Conservation (phyloP, 2,113 vertebrate species). For the Strix uralensis region DNA sequence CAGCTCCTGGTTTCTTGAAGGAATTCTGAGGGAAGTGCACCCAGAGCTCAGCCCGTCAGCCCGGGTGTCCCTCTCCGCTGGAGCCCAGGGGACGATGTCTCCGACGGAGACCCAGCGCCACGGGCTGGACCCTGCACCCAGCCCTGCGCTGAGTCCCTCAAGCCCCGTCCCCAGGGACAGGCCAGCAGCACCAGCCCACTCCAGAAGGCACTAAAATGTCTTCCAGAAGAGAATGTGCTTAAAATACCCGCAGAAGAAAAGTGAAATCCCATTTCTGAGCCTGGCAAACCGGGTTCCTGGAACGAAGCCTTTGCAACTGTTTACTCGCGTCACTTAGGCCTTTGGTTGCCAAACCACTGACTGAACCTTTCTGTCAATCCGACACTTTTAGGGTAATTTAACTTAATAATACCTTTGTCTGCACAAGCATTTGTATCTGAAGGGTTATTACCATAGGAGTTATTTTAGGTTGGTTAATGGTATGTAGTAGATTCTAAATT, state of each 20-base stretch:
- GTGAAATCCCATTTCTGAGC: not conserved
- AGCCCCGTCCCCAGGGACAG: not conserved
- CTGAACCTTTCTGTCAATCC: slow-evolving; percentile 78
- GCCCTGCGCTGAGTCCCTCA: not conserved
- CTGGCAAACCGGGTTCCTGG: not conserved
- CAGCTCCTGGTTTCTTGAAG: not conserved
- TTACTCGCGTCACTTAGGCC: slow-evolving; percentile 63
- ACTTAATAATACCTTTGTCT: slow-evolving; percentile 81
- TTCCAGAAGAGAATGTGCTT: not conserved
- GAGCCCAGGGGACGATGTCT: too few species aligned
- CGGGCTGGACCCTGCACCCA: not conserved
- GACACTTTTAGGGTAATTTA: slow-evolving; percentile 82
- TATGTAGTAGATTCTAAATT: slow-evolving; percentile 74
- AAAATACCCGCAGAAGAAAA: slow-evolving; percentile 12
- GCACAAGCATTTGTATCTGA: slow-evolving; percentile 72
- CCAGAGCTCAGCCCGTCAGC: not conserved
- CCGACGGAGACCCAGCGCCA: too few species aligned
- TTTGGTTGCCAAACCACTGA: slow-evolving; percentile 71
- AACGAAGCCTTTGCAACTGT: slow-evolving; percentile 43
- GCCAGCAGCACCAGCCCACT: not conserved
- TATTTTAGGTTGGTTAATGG: slow-evolving; percentile 85
- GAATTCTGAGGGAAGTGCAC: not conserved
- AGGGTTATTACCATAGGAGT: slow-evolving; percentile 80
- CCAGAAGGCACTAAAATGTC: not conserved
- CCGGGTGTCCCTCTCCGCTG: not conserved